Base-by-base conservation (phyloP, 2,888 invertebrate species). In the Cephus sareptanus region DNA sequence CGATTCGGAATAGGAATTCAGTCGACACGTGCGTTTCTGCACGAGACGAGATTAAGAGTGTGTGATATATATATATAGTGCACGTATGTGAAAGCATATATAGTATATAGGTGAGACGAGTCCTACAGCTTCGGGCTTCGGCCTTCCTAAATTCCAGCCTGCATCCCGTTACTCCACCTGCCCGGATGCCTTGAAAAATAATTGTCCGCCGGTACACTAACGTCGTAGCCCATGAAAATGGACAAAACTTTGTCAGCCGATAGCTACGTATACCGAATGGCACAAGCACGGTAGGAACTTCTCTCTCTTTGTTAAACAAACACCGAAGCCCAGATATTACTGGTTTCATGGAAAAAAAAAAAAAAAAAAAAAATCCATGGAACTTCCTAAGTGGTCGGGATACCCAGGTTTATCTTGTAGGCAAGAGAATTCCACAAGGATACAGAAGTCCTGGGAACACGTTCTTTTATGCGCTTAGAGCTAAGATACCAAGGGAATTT, bases 91-190 rank as follows among this genome's bases (percentile, higher is more conserved):
- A 30, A 70, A 31, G 33, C 31, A 71, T 13, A 12, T 9, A 34
- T 34, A 34, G 31, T 71, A 71, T 71, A 71, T 71, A 71, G 71
- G 71, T 71, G 71, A 71, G 33, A 34, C 71, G 12, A 71, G 71
- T 71, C 71, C 71, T 71, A 71, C 71, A 31, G 71, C 71, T 71
- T 34, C 31, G 15, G 71, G 71, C 71, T 34, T 69, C 78, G 81
- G 79, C 83, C 85, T 85, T 85, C 84, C 84, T 84, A 85, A 85
- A 84, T 85, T 85, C 85, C 85, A 81, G 73, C 79, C 56, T 56
- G 77, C 82, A 79, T 85, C 80, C 85, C 85, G 85, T 85, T 84
- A 84, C 78, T 83, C 81, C 81, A 83, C 82, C 82, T 83, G 82
- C 79, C 34, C 76, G 69, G 75, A 76, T 68, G 9, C 71, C 33